phyloP scores from a whole-genome alignment of 2,888 invertebrate species.

The Entomobrya multifasciata region DNA sequence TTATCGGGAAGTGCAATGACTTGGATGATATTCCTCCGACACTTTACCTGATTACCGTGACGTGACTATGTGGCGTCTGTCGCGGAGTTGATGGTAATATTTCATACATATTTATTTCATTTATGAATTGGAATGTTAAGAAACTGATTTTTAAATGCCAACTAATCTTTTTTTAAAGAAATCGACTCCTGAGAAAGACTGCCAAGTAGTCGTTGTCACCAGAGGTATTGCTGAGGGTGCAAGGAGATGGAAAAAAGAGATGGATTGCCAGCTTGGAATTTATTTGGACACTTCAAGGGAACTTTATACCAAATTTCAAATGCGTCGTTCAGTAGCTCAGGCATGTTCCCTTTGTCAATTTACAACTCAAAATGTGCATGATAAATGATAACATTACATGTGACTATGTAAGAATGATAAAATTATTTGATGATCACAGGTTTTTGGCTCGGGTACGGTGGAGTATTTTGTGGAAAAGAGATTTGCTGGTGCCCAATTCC shows the following conservation, averaged over 20 bases:
- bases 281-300: conserved; percentile 75
- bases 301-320: conserved; percentile 77
- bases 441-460: conserved; percentile 75
- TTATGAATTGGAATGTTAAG: not conserved
- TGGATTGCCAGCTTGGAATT: conserved; percentile 77
- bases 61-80: conserved; percentile 79
- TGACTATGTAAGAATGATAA: no score
- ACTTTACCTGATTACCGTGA: conserved; percentile 80
- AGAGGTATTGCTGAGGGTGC: conserved; percentile 79
- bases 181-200: conserved; percentile 61
- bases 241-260: conserved; percentile 78
- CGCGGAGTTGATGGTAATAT: conserved; percentile 60
- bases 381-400: no score
- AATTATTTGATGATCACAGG: no score
- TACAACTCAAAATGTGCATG: no score
- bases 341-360: no score
- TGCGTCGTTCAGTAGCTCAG: conserved; percentile 78
- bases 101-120: not conserved
- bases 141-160: not conserved
- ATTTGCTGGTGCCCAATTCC: conserved; percentile 62
- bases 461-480: conserved; percentile 74
- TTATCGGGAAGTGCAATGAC: conserved; percentile 47
- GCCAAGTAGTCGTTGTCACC: conserved; percentile 79
- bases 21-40: conserved; percentile 79
- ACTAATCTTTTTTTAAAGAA: conserved; percentile 42